A percentile compares a stretch with the other conserved stretches of the same genome.
Evolutionary conservation across 2,113 vertebrate species (phyloP).

Genomic region (Galbula dea): DNA sequence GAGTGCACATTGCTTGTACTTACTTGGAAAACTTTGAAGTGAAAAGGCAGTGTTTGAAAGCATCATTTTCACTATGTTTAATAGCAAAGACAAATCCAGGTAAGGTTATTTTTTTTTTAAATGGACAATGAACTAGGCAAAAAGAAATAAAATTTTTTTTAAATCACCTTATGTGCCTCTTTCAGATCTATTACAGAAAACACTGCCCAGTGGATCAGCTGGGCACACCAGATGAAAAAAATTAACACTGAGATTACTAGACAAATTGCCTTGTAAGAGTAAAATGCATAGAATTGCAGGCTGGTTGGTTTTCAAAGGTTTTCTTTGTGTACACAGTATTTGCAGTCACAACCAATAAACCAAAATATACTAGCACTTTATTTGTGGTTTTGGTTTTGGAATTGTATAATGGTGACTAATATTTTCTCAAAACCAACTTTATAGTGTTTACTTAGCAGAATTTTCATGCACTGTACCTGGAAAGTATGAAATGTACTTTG

Average conservation of each 20-base stretch:
- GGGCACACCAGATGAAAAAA: conserved; percentile 12
- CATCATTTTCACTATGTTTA: background rate
- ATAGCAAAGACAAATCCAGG: background rate
- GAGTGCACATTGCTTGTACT: conserved; percentile 28
- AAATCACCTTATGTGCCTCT: background rate
- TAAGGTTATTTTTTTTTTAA: background rate
- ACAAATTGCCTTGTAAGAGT: conserved; percentile 40
- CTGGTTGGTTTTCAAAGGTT: conserved; percentile 59
- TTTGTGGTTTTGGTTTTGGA: conserved; percentile 53
- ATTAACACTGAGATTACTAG: conserved; percentile 31
- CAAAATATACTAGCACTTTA: conserved; percentile 53
- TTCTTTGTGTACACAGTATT: conserved; percentile 47
- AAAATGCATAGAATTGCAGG: background rate
- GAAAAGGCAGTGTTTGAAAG: background rate
- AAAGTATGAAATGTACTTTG: conserved; percentile 59
- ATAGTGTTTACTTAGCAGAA: conserved; percentile 54
- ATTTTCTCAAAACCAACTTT: conserved; percentile 59
- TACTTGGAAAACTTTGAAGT: background rate
- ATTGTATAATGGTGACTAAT: conserved; percentile 55
- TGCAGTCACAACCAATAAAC: conserved; percentile 62
- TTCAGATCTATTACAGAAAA: background rate
- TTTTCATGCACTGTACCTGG: conserved; percentile 52
- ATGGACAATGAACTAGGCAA: background rate
- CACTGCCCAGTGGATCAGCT: background rate
- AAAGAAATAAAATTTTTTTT: background rate